Evolutionary conservation across 2,113 vertebrate genomes (phyloP).

Genomic region (Alethe diademata): DNA sequence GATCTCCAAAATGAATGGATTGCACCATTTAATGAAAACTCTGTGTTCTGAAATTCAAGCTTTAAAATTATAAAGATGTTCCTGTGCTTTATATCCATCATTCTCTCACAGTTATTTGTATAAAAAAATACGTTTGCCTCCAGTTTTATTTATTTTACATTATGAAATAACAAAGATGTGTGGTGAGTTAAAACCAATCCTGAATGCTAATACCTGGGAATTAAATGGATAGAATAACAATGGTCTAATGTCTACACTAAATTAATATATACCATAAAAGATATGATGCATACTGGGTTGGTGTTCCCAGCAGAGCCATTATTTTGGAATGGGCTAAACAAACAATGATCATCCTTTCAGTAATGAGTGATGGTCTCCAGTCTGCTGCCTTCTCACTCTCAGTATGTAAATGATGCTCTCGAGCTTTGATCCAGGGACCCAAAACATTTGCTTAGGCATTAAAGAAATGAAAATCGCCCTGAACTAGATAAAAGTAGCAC

Average conservation of each 20-base stretch:
- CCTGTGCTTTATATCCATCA: conserved; percentile 12
- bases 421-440: background rate
- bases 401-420: conserved; percentile 3
- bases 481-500: background rate
- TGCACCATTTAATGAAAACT: conserved; percentile 32
- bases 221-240: conserved; percentile 14
- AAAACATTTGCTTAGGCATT: background rate
- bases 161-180: conserved; percentile 32
- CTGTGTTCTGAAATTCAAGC: conserved; percentile 26
- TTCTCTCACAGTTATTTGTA: background rate
- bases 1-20: conserved; percentile 45
- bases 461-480: background rate
- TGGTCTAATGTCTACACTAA: conserved; percentile 1
- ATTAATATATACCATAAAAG: conserved; percentile 39
- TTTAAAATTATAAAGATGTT: conserved; percentile 50
- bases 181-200: background rate
- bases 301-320: conserved; percentile 30
- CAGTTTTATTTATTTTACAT: conserved; percentile 60
- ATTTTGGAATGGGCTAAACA: conserved; percentile 43
- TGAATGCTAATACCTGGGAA: conserved; percentile 50
- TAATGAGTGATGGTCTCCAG: conserved; percentile 37
- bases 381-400: conserved; percentile 16
- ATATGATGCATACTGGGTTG: conserved; percentile 21
- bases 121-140: background rate
- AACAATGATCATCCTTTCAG: conserved; percentile 24